phyloP scores from a whole-genome alignment of 35 echinoderm and acorn worm species.

The Ophioderma brevispina region DNA sequence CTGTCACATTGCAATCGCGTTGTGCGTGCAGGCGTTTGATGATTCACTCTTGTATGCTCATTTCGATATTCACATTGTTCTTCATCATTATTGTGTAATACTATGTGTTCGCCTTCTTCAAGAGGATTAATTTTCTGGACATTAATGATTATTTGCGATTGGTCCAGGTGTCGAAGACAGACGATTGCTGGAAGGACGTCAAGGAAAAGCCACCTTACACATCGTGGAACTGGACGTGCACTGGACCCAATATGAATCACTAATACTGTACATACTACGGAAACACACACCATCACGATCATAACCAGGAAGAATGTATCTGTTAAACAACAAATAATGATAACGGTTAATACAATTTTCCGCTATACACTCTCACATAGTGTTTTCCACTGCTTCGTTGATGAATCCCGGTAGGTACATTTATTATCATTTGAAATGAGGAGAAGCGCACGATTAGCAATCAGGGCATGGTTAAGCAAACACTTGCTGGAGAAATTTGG shows the following conservation, averaged over 20 bases:
- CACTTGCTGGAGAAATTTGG: too few relatives aligned
- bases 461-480: too few relatives aligned
- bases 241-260: neutral
- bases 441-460: too few relatives aligned
- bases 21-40: neutral
- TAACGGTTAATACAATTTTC: neutral
- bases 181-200: neutral
- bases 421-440: too few relatives aligned
- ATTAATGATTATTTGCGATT: neutral
- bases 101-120: neutral
- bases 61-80: conserved; percentile 2
- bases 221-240: neutral
- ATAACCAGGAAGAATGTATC: neutral
- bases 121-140: neutral
- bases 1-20: neutral
- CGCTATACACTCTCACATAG: neutral
- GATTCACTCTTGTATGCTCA: neutral
- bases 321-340: neutral
- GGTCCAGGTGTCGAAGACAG: neutral
- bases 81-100: neutral
- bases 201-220: neutral
- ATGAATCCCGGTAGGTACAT: too few relatives aligned
- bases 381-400: too few relatives aligned
- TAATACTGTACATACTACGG: neutral
- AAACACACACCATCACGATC: neutral